These are phyloP conservation scores for Pangasianodon hypophthalmus DNA, from an alignment of 2,113 vertebrate genomes.

Conservation along the genomic window DNA sequence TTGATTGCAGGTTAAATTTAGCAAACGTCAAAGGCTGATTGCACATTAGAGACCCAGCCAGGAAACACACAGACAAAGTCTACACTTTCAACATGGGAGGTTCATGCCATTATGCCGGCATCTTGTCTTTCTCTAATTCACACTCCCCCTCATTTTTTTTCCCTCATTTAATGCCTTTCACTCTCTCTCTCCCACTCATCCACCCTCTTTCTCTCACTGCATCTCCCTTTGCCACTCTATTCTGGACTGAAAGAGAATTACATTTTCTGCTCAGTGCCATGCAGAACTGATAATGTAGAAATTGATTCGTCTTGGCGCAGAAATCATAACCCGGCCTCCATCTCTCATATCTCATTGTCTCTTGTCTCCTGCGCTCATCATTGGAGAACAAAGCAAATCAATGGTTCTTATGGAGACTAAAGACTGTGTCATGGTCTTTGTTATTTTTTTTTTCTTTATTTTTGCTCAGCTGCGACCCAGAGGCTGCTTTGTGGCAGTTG, in stretches of 20 bases:
- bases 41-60: not conserved
- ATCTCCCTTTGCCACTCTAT: not conserved
- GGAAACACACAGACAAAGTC: not conserved
- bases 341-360: conserved; percentile 6
- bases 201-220: not conserved
- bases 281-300: conserved; percentile 44
- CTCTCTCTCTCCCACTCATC: too few species aligned
- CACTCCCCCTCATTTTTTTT: not conserved
- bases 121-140: conserved; percentile 14
- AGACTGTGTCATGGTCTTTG: conserved; percentile 33
- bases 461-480: conserved; percentile 27
- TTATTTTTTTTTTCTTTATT: conserved; percentile 33
- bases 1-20: not conserved
- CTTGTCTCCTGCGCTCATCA: conserved; percentile 16
- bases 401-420: conserved; percentile 34
- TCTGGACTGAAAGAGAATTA: conserved; percentile 36
- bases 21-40: not conserved
- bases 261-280: conserved; percentile 27
- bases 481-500: not conserved
- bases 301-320: conserved; percentile 44
- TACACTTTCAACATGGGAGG: not conserved
- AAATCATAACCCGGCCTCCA: conserved; percentile 28
- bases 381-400: conserved; percentile 50
- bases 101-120: not conserved
- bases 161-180: conserved; percentile 3